Evolutionary conservation across 2,888 invertebrate species (phyloP), one percentile per base, ranked within the genome.

Genomic region (Erpobdella octoculata): DNA sequence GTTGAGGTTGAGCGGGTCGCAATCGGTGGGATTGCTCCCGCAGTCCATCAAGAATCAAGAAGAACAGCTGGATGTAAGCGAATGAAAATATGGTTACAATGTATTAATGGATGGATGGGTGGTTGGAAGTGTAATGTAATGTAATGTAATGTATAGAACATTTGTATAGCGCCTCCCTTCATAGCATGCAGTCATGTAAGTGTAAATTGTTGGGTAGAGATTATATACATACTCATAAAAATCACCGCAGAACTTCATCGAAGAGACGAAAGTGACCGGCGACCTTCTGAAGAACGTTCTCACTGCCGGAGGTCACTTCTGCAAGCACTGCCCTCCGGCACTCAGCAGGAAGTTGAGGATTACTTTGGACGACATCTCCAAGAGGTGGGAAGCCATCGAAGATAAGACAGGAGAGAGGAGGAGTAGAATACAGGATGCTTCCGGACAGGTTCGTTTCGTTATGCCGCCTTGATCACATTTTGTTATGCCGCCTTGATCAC

Each of bases 31-130:
- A 12, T 98, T 97, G 4, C 86, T 98, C 48, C 98, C 98, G 0
- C 97, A 98, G 85, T 97, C 97, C 0, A 97, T 97, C 0, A 89
- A 91, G 0, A 95, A 96, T 83, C 98, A 98, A 83, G 87, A 98
- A 0, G 93, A 96, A 81, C 88, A 94, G 71, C 98, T 98, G 81
- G 93, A 95, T 92, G 91, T 90, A 18, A 28, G n/a, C n/a, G n/a
- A n/a, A n/a, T n/a, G n/a, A n/a, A n/a, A n/a, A n/a, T n/a, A n/a
- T n/a, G n/a, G n/a, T n/a, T n/a, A n/a, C n/a, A n/a, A n/a, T n/a
- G n/a, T n/a, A n/a, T n/a, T n/a, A n/a, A n/a, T n/a, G n/a, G n/a
- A n/a, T n/a, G n/a, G n/a, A n/a, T n/a, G n/a, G n/a, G n/a, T n/a
- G n/a, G n/a, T n/a, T n/a, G n/a, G n/a, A n/a, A n/a, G n/a, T n/a